Base-by-base conservation (phyloP, 2,888 invertebrate species). In the Megastigmus dorsalis region DNA sequence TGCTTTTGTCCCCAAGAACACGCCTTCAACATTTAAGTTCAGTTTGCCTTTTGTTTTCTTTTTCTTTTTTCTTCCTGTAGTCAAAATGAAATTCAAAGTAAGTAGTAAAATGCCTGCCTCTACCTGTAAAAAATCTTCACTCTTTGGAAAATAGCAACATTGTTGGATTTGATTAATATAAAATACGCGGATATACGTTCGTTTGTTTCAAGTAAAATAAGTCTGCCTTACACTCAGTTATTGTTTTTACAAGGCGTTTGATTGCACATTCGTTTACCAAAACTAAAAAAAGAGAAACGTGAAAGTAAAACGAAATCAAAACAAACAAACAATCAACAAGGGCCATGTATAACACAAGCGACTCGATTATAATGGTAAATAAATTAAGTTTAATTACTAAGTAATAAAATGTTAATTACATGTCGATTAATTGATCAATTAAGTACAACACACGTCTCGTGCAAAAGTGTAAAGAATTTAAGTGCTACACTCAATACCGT, bases 391-490 rank as follows among this genome's bases (percentile, higher is more conserved):
- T 86, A 86, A 86, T 87, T 82, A 81, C 83, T 86, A 85, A 84
- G 84, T 86, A 86, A 87, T 86, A 84, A 87, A 87, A 86, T 84
- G 83, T 84, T 85, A 86, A 86, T 86, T 86, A 87, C 87, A 87
- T 83, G 80, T 84, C 81, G 80, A 82, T 86, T 83, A 83, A 84
- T 84, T 81, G 80, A 79, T 83, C 82, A 84, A 82, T 84, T 82
- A 84, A 85, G 79, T 88, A 87, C 86, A 87, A 88, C 86, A 86
- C 86, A 86, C 87, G 85, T 86, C 84, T 86, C 87, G 87, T 88
- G 88, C 88, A 88, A 87, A 87, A 87, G 86, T 88, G 85, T 86
- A 86, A 86, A 86, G 85, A 87, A 85, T 85, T 84, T 82, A 79
- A 84, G 87, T 87, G 86, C 86, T 87, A 87, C 87, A 86, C 86